Conservation (phyloP, 2,888 invertebrate species). For the Melinaea menophilus region DNA sequence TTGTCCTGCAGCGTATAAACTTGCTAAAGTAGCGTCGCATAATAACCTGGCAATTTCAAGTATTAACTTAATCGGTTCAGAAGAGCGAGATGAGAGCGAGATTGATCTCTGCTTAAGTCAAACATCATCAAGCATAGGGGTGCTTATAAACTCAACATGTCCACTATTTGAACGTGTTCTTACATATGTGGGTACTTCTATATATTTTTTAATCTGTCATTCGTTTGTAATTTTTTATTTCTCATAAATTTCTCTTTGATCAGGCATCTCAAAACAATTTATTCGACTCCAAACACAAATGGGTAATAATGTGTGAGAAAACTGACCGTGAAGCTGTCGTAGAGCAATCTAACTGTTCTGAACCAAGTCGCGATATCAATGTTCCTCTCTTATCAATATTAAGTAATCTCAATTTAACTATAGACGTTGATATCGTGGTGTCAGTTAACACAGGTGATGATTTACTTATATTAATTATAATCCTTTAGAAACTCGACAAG, state of each 20-base stretch:
- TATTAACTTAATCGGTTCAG: slow-evolving; percentile 1
- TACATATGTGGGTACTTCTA: slow-evolving; percentile 41
- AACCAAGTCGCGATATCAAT: background rate
- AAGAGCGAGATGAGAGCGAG: slow-evolving; percentile 1
- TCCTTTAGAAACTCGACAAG: background rate
- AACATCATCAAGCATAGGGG: slow-evolving; percentile 31
- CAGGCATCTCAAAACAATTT: slow-evolving; percentile 51
- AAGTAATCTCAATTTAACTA: slow-evolving; percentile 44
- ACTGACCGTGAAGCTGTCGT: background rate
- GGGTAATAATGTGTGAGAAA: slow-evolving; percentile 43
- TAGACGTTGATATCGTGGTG: slow-evolving; percentile 49
- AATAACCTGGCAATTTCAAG: slow-evolving; percentile 15
- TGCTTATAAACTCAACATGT: slow-evolving; percentile 39
- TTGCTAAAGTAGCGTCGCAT: slow-evolving; percentile 10
- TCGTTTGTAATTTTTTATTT: background rate
- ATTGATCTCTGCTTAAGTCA: slow-evolving; percentile 25
- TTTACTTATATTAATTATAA: background rate
- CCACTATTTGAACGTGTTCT: slow-evolving; percentile 35
- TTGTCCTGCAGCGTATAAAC: background rate
- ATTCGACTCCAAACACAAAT: slow-evolving; percentile 45
- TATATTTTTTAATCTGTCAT: background rate
- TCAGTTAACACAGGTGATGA: slow-evolving; percentile 34
- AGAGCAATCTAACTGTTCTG: background rate
- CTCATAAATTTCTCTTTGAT: background rate
- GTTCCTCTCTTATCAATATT: slow-evolving; percentile 27